Evolutionary conservation across 92 coral and sea anemone genomes (phyloP), one percentile per base, ranked within the genome.

Genomic region (Heliopora coerulea): DNA sequence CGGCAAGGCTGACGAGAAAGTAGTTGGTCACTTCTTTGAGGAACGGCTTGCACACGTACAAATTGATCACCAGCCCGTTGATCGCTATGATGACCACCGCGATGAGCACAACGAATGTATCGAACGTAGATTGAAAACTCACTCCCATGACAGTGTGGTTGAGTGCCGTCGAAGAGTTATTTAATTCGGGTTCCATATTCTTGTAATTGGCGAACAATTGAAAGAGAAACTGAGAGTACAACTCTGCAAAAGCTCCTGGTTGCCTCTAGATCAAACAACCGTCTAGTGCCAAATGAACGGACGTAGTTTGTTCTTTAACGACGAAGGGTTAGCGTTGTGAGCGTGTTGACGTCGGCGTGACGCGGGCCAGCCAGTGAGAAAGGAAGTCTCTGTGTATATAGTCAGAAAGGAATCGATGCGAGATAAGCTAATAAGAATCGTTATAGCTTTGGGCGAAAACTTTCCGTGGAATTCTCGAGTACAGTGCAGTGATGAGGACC

Each of bases 1-100:
- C 60, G 8, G 77, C 77, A 37, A 70, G 54, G 24, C 77, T 70
- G 25, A 70, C 77, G 19, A 70, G 77, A 40, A 70, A 70, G 42
- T 70, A 70, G 33, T 70, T 70, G 13, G 77, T 70, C 21, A 70
- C 54, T 54, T 70, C 77, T 54, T 70, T 52, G 6, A 70, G 63
- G 20, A 52, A 70, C n/a, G 62, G 49, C 54, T 70, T 70, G 49
- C 62, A 52, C 20, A 70, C 40, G 63, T 52, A 70, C 27, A 70
- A 31, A 27, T 31, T 28, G 31, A 70, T 37, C 1, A 70, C 77
- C 1, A 70, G 49, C 8, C 77, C 63, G 49, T 70, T 70, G 41
- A 70, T 54, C 18, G 63, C 63, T 19, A 70, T 34, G 32, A 70
- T 70, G 27, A 70, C 26, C 14, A 54, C 33, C 24, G 49, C 63